Conservation (phyloP, 1,140 invertebrate genomes). For the Galendromus occidentalis region DNA sequence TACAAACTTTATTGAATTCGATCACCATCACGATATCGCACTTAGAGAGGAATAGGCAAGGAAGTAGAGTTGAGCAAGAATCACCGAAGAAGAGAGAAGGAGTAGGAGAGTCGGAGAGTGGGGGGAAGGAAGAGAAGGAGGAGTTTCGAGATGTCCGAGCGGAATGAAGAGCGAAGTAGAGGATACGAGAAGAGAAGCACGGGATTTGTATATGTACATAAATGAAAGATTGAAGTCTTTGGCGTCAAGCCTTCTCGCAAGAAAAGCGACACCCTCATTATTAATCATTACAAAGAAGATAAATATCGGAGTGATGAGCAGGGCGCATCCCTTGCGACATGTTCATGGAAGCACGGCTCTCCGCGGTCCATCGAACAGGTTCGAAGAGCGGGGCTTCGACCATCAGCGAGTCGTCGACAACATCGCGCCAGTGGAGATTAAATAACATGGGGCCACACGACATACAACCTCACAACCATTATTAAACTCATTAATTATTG, state of each 20-base stretch:
- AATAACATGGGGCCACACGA: constrained; percentile 9
- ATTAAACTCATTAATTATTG: constrained; percentile 8
- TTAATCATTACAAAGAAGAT: constrained; percentile 8
- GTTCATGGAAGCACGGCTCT: background rate
- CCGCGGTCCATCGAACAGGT: background rate
- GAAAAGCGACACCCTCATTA: constrained; percentile 5
- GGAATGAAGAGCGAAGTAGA: background rate
- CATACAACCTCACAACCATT: constrained; percentile 7
- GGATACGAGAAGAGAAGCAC: background rate
- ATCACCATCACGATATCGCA: too few relatives aligned
- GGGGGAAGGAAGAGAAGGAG: too few relatives aligned
- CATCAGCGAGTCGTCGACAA: background rate
- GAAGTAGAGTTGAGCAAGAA: too few relatives aligned
- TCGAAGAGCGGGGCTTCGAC: background rate
- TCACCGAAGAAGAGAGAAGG: too few relatives aligned
- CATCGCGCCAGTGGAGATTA: constrained; percentile 6
- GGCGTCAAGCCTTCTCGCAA: background rate
- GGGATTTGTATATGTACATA: background rate
- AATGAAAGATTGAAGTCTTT: background rate
- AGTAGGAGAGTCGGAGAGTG: too few relatives aligned
- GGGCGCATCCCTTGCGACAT: background rate
- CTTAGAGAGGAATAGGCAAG: too few relatives aligned
- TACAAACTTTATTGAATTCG: too few relatives aligned
- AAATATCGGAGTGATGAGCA: constrained; percentile 9
- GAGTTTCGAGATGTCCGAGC: too few relatives aligned